Percentiles rank a stretch among this genome's conserved stretches.
phyloP scores from a whole-genome alignment of 1,140 invertebrate species.

The Danaus plexippus region DNA sequence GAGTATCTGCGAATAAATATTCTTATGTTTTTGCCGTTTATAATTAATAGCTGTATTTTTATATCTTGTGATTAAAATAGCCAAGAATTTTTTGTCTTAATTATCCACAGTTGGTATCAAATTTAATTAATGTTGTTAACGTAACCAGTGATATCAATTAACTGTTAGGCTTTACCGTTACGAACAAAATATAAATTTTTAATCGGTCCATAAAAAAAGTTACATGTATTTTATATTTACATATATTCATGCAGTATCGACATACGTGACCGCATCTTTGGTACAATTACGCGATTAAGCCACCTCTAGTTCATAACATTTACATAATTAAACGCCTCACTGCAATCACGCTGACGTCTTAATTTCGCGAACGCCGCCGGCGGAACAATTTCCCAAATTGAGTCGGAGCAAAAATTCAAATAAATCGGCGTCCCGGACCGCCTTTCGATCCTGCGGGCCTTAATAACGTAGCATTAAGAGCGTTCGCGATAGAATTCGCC shows the following conservation, averaged over 20 bases:
- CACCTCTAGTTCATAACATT: slow-evolving; percentile 65
- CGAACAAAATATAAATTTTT: not conserved
- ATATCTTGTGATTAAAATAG: too few species aligned
- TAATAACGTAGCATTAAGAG: slow-evolving; percentile 65
- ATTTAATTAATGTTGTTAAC: too few species aligned
- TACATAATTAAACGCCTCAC: slow-evolving; percentile 69
- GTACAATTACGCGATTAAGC: slow-evolving; percentile 43
- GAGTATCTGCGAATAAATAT: slow-evolving; percentile 77
- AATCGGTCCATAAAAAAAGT: too few species aligned
- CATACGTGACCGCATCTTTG: slow-evolving; percentile 58
- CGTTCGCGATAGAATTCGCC: slow-evolving; percentile 69
- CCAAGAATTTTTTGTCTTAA: too few species aligned
- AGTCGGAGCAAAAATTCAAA: slow-evolving; percentile 69
- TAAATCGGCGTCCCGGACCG: slow-evolving; percentile 60
- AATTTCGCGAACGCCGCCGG: slow-evolving; percentile 66
- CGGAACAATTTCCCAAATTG: slow-evolving; percentile 68
- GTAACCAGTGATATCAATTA: too few species aligned
- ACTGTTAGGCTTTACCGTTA: too few species aligned
- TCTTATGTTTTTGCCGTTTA: too few species aligned
- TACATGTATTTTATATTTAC: too few species aligned
- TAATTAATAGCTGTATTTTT: too few species aligned
- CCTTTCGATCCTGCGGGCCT: slow-evolving; percentile 43
- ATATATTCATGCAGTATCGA: slow-evolving; percentile 17
- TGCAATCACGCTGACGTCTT: slow-evolving; percentile 69
- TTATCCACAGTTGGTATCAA: too few species aligned